Conservation (phyloP, 2,797 vertebrate species). For the Neolamprologus multifasciatus region DNA sequence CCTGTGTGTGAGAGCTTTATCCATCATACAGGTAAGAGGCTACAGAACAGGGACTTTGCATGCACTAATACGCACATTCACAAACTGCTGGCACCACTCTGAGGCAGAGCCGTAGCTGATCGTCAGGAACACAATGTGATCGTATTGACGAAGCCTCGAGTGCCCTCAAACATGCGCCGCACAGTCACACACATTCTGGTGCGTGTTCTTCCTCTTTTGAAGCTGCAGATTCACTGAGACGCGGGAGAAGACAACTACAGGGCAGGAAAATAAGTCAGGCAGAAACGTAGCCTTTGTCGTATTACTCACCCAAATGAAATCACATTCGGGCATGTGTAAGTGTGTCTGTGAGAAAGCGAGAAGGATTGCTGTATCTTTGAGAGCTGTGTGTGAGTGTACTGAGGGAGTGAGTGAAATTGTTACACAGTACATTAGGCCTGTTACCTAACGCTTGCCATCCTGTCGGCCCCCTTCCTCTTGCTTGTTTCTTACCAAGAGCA, state of each 20-base stretch:
- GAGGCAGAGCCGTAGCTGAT: not conserved
- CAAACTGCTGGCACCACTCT: not conserved
- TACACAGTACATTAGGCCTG: conserved; percentile 51
- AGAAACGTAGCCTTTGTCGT: conserved; percentile 31
- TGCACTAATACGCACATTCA: not conserved
- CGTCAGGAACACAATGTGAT: not conserved
- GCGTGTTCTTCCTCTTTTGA: not conserved
- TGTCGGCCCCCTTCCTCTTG: conserved; percentile 39
- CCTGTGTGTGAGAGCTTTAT: not conserved
- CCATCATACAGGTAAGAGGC: not conserved
- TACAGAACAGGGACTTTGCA: not conserved
- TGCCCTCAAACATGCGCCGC: not conserved
- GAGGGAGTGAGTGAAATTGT: conserved; percentile 43
- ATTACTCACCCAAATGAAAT: conserved; percentile 43
- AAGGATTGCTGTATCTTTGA: conserved; percentile 9
- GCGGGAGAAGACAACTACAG: conserved; percentile 1
- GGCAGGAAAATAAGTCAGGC: conserved; percentile 19
- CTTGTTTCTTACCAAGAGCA: conserved; percentile 39
- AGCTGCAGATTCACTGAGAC: not conserved
- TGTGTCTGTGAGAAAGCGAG: conserved; percentile 6
- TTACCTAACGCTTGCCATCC: conserved; percentile 48
- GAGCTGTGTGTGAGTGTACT: conserved; percentile 5
- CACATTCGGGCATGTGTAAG: not conserved
- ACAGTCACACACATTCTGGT: not conserved
- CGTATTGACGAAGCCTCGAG: not conserved